Percentiles rank a stretch among this genome's conserved stretches.
Evolutionary conservation across 64 coral and sea anemone species (phyloP).

Genomic region (Dendronephthya gigantea): DNA sequence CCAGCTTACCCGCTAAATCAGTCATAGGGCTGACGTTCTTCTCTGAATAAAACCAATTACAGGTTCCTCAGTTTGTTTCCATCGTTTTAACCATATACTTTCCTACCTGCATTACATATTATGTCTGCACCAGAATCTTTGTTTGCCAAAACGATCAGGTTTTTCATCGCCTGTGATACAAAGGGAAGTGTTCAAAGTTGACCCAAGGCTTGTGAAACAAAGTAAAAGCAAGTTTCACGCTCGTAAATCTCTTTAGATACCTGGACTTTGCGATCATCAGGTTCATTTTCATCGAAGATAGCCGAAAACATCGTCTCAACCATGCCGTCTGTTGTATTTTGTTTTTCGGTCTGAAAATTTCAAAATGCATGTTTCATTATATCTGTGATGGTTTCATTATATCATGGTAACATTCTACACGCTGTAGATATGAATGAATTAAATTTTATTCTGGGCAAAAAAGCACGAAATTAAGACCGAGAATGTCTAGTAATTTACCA

Average conservation of each 20-base stretch:
- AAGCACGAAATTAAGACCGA: not conserved
- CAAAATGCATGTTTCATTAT: not conserved
- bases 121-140: constrained; percentile 92
- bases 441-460: not conserved
- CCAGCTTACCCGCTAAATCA: no score
- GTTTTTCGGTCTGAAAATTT: constrained; percentile 54
- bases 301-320: constrained; percentile 84
- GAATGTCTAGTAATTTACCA: no score
- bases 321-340: constrained; percentile 87
- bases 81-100: no score
- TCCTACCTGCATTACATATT: constrained; percentile 77
- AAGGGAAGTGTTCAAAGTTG: not conserved
- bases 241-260: constrained; percentile 11
- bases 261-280: constrained; percentile 54
- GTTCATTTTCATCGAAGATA: constrained; percentile 58
- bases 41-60: no score
- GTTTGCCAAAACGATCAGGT: constrained; percentile 80
- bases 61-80: no score
- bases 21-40: no score
- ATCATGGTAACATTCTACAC: not conserved
- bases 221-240: not conserved
- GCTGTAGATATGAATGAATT: not conserved
- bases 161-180: constrained; percentile 70
- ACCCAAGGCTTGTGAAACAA: not conserved
- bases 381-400: not conserved